Percentiles rank a stretch among this genome's conserved stretches.
Conservation (phyloP, 1,140 invertebrate species). For the Neodiprion lecontei region DNA sequence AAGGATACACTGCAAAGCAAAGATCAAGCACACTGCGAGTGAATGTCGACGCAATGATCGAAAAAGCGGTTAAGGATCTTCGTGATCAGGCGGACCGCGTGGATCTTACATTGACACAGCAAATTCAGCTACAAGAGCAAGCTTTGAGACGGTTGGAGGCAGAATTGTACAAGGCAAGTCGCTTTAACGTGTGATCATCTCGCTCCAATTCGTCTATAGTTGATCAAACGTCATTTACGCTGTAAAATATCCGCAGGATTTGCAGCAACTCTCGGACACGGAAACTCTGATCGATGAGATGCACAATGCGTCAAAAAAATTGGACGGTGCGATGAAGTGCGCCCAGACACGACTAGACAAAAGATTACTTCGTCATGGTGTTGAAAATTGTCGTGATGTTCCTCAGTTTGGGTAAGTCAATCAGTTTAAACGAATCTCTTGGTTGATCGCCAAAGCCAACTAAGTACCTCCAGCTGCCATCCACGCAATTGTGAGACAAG, state of each 20-base stretch:
- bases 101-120: slow-evolving; percentile 68
- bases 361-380: slow-evolving; percentile 65
- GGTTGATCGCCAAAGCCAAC: background rate
- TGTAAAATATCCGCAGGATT: slow-evolving; percentile 47
- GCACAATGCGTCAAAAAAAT: slow-evolving; percentile 64
- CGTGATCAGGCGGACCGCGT: slow-evolving; percentile 75
- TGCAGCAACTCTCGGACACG: slow-evolving; percentile 71
- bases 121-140: slow-evolving; percentile 71
- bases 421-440: background rate
- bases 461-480: background rate
- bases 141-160: slow-evolving; percentile 68
- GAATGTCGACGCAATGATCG: slow-evolving; percentile 68
- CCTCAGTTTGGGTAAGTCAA: slow-evolving; percentile 66
- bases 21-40: slow-evolving; percentile 68
- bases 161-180: slow-evolving; percentile 63
- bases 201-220: background rate
- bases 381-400: slow-evolving; percentile 74
- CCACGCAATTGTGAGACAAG: too few relatives aligned
- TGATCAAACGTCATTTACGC: background rate
- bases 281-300: slow-evolving; percentile 70
- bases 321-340: slow-evolving; percentile 76
- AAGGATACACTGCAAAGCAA: slow-evolving; percentile 68
- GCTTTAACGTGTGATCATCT: background rate
- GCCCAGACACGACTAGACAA: slow-evolving; percentile 78
- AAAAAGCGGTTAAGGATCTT: slow-evolving; percentile 71